Evolutionary conservation across 2,888 invertebrate genomes (phyloP), one percentile per base, ranked within the genome.

Genomic region (Drosophila greeni): DNA sequence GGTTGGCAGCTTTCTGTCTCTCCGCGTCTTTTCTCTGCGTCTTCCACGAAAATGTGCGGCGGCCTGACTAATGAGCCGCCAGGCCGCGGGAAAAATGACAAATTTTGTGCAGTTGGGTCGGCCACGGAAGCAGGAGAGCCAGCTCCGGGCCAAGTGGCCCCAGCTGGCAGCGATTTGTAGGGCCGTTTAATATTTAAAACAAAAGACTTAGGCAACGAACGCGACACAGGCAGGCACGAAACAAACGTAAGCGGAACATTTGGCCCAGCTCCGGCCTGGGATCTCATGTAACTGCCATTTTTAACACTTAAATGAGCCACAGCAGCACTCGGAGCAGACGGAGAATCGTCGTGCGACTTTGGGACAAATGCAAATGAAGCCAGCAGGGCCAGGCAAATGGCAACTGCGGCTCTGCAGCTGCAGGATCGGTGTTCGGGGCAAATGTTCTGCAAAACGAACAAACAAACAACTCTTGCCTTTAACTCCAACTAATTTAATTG

Each of bases 71-170:
- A 81, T 81, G 81, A 81, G 81, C 85, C 84, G 79, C 74, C 77
- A 72, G 82, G 74, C 83, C 83, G 85, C 85, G 83, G 84, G 84
- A 81, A 81, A 81, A 81, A 81, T 81, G 81, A 81, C 81, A 81
- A 81, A 81, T 81, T 81, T 84, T 82, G 60, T 75, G 77, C 59
- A 67, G 61, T 62, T 52, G 47, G 55, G 51, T 62, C 43, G 49
- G 49, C 20, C 11, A 31, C 49, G 47, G 68, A 66, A 72, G 73
- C 70, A 45, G 66, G 66, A 31, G 39, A 31, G 45, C 12, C 29
- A 14, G 18, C 26, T 29, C 12, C 1, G 29, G 29, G 45, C 29
- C 29, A 29, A 31, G 45, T 14, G 9, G 23, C 16, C 18, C 33
- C 52, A 33, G 56, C 64, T 68, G 49, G 42, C 66, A 72, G 47